These are phyloP conservation scores for Boloria euphrosyne DNA, from an alignment of 2,888 invertebrate species.

Conservation along the genomic window DNA sequence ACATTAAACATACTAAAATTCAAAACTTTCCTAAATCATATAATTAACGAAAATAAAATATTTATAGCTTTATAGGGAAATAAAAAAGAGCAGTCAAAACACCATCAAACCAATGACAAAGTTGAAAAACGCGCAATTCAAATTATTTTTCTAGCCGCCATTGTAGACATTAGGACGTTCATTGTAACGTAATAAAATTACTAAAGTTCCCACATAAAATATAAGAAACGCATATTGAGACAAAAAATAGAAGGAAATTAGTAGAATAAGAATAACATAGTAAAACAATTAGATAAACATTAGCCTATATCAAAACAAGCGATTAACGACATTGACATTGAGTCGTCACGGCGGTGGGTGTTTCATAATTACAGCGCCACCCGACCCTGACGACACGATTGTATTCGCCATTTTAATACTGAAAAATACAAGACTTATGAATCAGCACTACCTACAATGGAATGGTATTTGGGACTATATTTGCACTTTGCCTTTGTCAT, in stretches of 20 bases:
- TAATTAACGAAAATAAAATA: too few relatives aligned
- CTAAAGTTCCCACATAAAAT: background rate
- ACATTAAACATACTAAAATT: background rate
- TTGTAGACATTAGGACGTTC: too few relatives aligned
- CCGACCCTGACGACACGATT: constrained; percentile 50
- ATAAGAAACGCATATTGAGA: background rate
- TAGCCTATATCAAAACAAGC: constrained; percentile 14
- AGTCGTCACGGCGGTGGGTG: constrained; percentile 50
- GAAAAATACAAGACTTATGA: constrained; percentile 3
- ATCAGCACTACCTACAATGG: background rate
- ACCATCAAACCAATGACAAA: too few relatives aligned
- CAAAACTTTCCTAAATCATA: too few relatives aligned
- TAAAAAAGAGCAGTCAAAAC: too few relatives aligned
- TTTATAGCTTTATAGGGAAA: too few relatives aligned
- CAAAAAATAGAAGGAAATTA: background rate
- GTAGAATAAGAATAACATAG: background rate
- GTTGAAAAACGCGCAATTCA: too few relatives aligned
- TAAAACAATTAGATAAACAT: constrained; percentile 11
- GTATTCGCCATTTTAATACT: constrained; percentile 15
- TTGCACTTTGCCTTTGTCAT: too few relatives aligned
- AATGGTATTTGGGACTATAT: too few relatives aligned
- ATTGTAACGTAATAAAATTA: too few relatives aligned
- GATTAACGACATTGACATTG: constrained; percentile 43
- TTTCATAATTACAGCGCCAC: constrained; percentile 66
- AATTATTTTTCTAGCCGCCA: too few relatives aligned